phyloP scores from a whole-genome alignment of 1,140 invertebrate species.

The Cotesia typhae region DNA sequence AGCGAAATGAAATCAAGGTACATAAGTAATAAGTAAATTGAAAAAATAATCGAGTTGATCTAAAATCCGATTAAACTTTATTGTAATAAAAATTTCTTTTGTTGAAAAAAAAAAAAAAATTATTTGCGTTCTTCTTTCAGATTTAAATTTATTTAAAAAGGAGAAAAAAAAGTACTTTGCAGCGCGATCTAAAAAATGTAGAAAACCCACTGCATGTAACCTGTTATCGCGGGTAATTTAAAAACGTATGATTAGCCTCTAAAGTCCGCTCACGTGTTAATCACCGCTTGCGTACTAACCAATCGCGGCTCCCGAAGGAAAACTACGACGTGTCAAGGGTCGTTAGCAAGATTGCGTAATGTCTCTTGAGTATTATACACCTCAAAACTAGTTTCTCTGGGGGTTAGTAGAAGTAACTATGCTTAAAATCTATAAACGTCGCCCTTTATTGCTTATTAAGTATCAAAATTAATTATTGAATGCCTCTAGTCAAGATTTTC shows the following conservation, averaged over 20 bases:
- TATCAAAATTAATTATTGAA: too few species aligned
- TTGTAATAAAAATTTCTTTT: too few species aligned
- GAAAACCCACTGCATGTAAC: background rate
- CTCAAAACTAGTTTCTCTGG: slow-evolving; percentile 28
- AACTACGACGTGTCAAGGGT: slow-evolving; percentile 40
- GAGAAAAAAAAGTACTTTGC: too few species aligned
- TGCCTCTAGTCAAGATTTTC: too few species aligned
- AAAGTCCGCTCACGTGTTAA: slow-evolving; percentile 29
- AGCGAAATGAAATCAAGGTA: too few species aligned
- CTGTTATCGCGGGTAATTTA: background rate
- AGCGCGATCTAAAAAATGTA: too few species aligned
- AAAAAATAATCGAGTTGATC: too few species aligned
- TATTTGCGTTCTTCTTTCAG: too few species aligned
- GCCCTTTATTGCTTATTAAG: background rate
- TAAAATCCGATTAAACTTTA: too few species aligned
- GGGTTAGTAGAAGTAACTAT: slow-evolving; percentile 16
- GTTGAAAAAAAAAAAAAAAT: too few species aligned
- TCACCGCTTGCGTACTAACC: slow-evolving; percentile 14
- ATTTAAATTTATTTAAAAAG: too few species aligned
- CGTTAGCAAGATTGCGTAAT: slow-evolving; percentile 48
- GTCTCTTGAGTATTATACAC: slow-evolving; percentile 41
- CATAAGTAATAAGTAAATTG: too few species aligned
- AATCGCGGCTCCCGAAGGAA: slow-evolving; percentile 24
- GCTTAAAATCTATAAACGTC: background rate
- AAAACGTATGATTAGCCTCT: slow-evolving; percentile 4